Conservation (phyloP, 1,140 invertebrate genomes). For the Choristoneura fumiferana region DNA sequence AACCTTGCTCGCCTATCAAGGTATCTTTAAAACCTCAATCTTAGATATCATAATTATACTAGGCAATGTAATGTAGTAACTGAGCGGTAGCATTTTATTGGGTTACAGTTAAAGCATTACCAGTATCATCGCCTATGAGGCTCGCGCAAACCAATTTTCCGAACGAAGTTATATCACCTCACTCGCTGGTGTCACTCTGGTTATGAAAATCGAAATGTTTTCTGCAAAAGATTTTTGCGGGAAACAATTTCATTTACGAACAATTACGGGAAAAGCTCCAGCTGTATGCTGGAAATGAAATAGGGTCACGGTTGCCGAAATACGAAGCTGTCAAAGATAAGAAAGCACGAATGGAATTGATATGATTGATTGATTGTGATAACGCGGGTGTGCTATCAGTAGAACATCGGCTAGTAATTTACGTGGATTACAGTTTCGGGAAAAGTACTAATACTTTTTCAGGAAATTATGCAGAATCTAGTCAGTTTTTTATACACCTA, state of each 20-base stretch:
- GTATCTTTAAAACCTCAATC: slow-evolving; percentile 38
- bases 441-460: no score
- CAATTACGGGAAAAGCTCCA: no score
- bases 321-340: background rate
- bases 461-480: no score
- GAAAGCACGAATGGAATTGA: no score
- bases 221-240: background rate
- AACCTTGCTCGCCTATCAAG: slow-evolving; percentile 53
- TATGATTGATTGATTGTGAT: no score
- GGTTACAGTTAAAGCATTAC: background rate
- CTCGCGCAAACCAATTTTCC: background rate
- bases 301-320: slow-evolving; percentile 6
- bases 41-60: slow-evolving; percentile 13
- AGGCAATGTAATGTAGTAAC: background rate
- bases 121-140: background rate
- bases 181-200: background rate
- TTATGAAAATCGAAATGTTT: slow-evolving; percentile 3
- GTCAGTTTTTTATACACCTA: no score
- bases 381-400: no score
- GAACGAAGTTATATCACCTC: background rate
- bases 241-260: background rate
- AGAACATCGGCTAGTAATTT: no score
- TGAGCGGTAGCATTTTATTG: background rate
- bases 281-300: background rate
- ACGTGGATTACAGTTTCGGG: no score